Evolutionary conservation across 1,140 invertebrate genomes (phyloP).

Genomic region (Melipona quadrifasciata): DNA sequence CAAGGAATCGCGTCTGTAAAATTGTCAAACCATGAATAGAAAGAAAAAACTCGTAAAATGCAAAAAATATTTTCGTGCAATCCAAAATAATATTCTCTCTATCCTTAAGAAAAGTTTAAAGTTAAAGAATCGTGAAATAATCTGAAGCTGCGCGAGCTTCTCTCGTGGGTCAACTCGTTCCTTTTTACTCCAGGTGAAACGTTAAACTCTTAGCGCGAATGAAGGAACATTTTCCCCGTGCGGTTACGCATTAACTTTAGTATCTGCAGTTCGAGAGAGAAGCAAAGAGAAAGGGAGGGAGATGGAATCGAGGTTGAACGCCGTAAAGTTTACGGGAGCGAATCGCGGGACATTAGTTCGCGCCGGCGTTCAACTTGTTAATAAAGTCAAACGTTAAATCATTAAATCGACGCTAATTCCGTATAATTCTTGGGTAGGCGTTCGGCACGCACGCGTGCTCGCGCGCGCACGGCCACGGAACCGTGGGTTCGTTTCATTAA

Average conservation of each 20-base stretch:
- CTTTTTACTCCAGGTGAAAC: neutral
- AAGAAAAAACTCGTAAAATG: neutral
- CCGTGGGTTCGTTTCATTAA: slow-evolving; percentile 67
- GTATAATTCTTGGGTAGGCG: slow-evolving; percentile 62
- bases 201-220: neutral
- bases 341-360: slow-evolving; percentile 40
- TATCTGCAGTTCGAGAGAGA: neutral
- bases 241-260: neutral
- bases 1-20: neutral
- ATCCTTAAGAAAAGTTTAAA: neutral
- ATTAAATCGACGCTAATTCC: slow-evolving; percentile 61
- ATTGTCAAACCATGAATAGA: neutral
- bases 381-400: slow-evolving; percentile 51
- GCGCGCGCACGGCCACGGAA: neutral
- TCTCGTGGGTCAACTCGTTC: too few relatives aligned
- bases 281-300: too few relatives aligned
- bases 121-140: neutral
- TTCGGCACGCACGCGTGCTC: slow-evolving; percentile 23
- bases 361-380: slow-evolving; percentile 21
- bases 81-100: neutral
- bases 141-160: neutral
- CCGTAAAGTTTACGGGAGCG: slow-evolving; percentile 34
- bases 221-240: neutral
- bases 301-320: neutral
- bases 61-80: neutral